phyloP scores from a whole-genome alignment of 2,113 vertebrate species.

The Seriola rivoliana region DNA sequence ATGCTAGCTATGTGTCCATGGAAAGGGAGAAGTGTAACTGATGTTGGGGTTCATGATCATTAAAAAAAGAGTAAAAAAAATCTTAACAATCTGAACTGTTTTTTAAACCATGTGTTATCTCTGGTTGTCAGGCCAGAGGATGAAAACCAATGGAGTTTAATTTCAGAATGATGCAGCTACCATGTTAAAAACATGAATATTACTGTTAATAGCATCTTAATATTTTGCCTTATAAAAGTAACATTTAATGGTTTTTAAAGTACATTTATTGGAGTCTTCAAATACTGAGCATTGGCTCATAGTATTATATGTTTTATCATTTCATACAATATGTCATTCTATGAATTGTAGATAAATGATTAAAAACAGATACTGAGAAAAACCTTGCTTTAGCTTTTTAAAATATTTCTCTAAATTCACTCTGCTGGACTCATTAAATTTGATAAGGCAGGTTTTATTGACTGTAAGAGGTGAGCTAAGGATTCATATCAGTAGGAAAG shows the following conservation, averaged over 20 bases:
- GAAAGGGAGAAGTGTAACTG: neutral
- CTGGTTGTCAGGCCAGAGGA: neutral
- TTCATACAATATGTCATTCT: no score
- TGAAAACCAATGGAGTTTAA: neutral
- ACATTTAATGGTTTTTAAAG: neutral
- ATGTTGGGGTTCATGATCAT: neutral
- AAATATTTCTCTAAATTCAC: neutral
- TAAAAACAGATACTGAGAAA: neutral
- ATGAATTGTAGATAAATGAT: neutral
- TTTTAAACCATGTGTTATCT: neutral
- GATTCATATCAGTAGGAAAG: slow-evolving; percentile 21
- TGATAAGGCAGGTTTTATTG: slow-evolving; percentile 2
- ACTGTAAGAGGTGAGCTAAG: slow-evolving; percentile 16
- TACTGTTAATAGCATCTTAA: neutral
- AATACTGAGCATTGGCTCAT: no score
- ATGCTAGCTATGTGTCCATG: neutral
- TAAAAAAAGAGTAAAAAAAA: neutral
- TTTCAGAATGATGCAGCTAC: neutral
- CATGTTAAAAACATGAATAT: neutral
- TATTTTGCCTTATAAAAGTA: neutral
- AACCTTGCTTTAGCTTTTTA: neutral
- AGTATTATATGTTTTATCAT: no score
- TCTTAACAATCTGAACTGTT: neutral
- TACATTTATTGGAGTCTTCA: no score
- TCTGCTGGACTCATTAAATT: slow-evolving; percentile 3